These are phyloP conservation scores for Oscheius sp. DNA, from an alignment of 2,888 invertebrate species.

Conservation along the genomic window DNA sequence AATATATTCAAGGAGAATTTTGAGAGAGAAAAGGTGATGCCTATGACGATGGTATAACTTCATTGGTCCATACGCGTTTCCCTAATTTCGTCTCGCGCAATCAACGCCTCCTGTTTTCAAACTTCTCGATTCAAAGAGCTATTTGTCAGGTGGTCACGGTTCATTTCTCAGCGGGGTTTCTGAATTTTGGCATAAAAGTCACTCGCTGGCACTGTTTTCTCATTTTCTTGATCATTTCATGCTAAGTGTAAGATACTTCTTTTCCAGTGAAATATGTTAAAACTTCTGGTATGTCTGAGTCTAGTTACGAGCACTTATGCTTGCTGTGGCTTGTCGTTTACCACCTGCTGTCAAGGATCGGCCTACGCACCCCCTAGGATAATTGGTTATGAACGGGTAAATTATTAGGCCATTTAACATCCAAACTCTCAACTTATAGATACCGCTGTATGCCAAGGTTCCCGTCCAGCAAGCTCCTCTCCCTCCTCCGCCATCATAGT, in stretches of 20 bases:
- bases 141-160: constrained; percentile 33
- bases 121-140: constrained; percentile 19
- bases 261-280: constrained; percentile 5
- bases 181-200: background rate
- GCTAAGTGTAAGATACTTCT: background rate
- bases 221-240: background rate
- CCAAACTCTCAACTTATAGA: constrained; percentile 14
- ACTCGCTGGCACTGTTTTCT: background rate
- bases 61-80: constrained; percentile 4
- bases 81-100: constrained; percentile 32
- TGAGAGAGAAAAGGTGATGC: constrained; percentile 12
- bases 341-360: constrained; percentile 20
- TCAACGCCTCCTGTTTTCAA: constrained; percentile 33
- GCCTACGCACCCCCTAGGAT: constrained; percentile 30
- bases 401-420: background rate
- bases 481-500: constrained; percentile 29
- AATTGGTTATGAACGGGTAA: constrained; percentile 34
- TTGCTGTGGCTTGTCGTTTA: constrained; percentile 24
- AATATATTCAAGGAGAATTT: no score
- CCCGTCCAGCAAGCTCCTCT: constrained; percentile 20
- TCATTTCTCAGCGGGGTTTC: constrained; percentile 9
- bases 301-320: background rate
- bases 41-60: constrained; percentile 29
- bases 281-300: background rate
- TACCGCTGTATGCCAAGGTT: constrained; percentile 28